A percentile compares a stretch with the other conserved stretches of the same genome.
Evolutionary conservation across 2,797 vertebrate species (phyloP).

Genomic region (Coendou prehensilis): DNA sequence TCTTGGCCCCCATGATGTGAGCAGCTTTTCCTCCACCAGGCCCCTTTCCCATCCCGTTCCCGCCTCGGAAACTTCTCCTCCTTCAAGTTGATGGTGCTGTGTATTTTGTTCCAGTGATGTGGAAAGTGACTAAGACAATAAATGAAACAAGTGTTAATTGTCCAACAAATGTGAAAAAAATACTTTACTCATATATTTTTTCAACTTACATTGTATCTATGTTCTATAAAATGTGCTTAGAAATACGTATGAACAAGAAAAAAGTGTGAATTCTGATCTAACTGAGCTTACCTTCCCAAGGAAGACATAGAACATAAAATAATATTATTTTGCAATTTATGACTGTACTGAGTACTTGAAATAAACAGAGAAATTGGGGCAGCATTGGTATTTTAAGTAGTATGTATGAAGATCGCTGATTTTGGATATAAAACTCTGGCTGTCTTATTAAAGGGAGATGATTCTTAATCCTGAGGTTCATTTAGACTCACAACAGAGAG

Average conservation of each 20-base stretch:
- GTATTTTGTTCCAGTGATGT: not conserved
- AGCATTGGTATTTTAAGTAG: not conserved
- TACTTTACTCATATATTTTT: not conserved
- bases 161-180: not conserved
- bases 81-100: not conserved
- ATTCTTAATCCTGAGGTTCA: not conserved
- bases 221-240: constrained; percentile 24
- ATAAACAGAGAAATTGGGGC: not conserved
- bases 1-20: not conserved
- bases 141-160: not conserved
- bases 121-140: not conserved
- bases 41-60: not conserved
- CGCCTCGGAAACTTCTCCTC: too few species aligned
- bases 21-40: too few species aligned
- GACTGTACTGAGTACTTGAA: not conserved
- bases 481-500: not conserved
- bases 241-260: not conserved
- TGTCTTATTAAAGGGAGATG: not conserved
- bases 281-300: not conserved
- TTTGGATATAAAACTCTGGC: not conserved
- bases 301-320: not conserved
- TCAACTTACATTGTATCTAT: not conserved
- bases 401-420: not conserved
- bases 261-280: not conserved
- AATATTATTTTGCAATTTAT: not conserved